Base-by-base conservation (phyloP, 1,140 invertebrate species). In the Helicorthomorpha holstii region DNA sequence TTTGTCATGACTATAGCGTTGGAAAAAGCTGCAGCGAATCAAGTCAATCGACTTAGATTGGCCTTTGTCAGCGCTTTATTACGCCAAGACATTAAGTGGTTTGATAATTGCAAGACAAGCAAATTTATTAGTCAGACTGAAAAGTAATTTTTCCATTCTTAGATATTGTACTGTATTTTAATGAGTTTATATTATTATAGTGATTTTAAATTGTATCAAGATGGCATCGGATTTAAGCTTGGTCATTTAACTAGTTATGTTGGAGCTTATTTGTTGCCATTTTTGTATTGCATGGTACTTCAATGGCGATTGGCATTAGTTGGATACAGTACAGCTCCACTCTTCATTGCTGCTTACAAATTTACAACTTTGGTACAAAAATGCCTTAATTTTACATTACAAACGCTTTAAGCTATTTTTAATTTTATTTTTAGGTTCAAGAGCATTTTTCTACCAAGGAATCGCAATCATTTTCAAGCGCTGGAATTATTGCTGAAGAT, bases 21-120 rank as follows among this genome's bases (percentile, higher is more conserved):
- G n/a, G n/a, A n/a, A n/a, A n/a, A n/a, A 45, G 43, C 43, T 7
- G 43, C 43, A 7, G 43, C 4, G 10, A 7, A 21, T 7, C 78
- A 90, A 69, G 80, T 84, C 21, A 74, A 76, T 44, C 71, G 79
- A 62, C 75, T 90, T 21, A 76, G 83, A 45, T 73, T 74, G 57
- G 68, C 72, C 57, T 89, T 85, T 62, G 68, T 90, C n/a, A 69
- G 76, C 58, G 73, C 83, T 3, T 64, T 77, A 2, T 53, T 78
- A n/a, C 57, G 71, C 27, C 76, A 79, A 60, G 72, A 78, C 50
- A 75, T 79, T 59, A 65, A 67, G 21, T 78, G 75, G 75, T 77
- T 73, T 65, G 76, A 79, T 56, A 65, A 62, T 1, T 62, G 74
- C 50, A 66, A 72, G 54, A 68, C 69, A 23, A 71, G 73, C 41